phyloP scores from a whole-genome alignment of 2,113 vertebrate genomes.

The Columbina picui region DNA sequence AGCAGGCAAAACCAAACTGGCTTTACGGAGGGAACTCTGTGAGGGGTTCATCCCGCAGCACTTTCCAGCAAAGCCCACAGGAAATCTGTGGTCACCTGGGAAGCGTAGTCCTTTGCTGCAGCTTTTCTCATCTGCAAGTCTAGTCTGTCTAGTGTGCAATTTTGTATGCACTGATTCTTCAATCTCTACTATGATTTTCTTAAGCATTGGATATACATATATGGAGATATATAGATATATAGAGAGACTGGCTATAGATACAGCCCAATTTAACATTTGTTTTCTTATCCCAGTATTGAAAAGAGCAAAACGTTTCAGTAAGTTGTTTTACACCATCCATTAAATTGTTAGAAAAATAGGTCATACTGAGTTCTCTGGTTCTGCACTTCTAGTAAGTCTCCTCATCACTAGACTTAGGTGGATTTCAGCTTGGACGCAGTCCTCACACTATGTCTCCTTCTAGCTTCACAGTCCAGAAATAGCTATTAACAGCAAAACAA shows the following conservation, averaged over 20 bases:
- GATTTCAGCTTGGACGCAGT: not conserved
- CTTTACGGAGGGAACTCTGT: not conserved
- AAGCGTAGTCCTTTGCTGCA: fast-evolving
- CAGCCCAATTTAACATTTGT: not conserved
- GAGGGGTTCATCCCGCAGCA: fast-evolving
- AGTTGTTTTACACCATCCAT: not conserved
- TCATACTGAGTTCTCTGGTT: not conserved
- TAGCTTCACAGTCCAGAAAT: not conserved
- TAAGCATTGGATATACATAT: not conserved
- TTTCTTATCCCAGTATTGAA: not conserved
- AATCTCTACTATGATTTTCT: not conserved
- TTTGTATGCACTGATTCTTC: not conserved
- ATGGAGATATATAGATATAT: too few relatives aligned
- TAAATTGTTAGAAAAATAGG: not conserved
- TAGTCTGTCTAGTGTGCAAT: not conserved
- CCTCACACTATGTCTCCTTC: not conserved
- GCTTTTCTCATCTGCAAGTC: not conserved
- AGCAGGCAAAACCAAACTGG: not conserved
- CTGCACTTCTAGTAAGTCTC: not conserved
- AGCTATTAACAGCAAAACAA: not conserved
- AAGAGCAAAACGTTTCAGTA: not conserved
- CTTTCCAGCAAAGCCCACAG: not conserved
- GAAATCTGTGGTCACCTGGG: not conserved
- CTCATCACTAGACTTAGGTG: too few relatives aligned
- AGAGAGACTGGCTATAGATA: not conserved